Conservation (phyloP, 2,113 vertebrate species). For the Rafetus swinhoei region DNA sequence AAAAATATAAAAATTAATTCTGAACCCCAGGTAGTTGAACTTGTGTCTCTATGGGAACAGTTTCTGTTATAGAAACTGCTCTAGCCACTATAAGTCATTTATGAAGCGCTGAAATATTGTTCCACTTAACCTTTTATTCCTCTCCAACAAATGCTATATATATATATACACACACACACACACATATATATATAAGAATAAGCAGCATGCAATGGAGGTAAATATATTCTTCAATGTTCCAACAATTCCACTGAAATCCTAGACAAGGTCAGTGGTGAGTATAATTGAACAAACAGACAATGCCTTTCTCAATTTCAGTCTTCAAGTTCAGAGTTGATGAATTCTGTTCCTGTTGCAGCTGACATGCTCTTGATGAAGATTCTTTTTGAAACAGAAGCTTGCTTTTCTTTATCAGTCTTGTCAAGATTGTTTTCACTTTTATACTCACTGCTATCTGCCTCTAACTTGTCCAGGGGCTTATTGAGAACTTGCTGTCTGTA, state of each 20-base stretch:
- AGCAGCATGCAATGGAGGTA: background rate
- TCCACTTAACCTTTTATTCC: background rate
- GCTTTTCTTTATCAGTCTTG: conserved; percentile 28
- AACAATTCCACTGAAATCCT: conserved; percentile 28
- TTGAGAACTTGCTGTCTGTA: background rate
- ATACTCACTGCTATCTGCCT: conserved; percentile 21
- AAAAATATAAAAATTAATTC: background rate
- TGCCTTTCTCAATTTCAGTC: background rate
- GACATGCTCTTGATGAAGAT: conserved; percentile 53
- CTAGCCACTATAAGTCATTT: background rate
- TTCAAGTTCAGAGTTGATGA: conserved; percentile 40
- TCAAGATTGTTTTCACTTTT: conserved; percentile 34
- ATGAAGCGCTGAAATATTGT: background rate
- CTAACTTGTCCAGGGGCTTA: background rate
- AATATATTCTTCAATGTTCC: conserved; percentile 17
- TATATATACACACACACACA: no score
- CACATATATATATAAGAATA: background rate
- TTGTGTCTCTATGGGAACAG: background rate
- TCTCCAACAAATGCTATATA: background rate
- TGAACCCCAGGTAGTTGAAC: background rate
- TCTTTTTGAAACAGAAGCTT: conserved; percentile 22
- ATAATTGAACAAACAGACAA: conserved; percentile 58
- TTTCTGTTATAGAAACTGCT: background rate
- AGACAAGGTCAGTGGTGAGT: conserved; percentile 10
- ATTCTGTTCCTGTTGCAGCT: conserved; percentile 56